A percentile compares a stretch with the other conserved stretches of the same genome.
Conservation (phyloP, 2,797 vertebrate species). For the Adrianichthys oophorus region DNA sequence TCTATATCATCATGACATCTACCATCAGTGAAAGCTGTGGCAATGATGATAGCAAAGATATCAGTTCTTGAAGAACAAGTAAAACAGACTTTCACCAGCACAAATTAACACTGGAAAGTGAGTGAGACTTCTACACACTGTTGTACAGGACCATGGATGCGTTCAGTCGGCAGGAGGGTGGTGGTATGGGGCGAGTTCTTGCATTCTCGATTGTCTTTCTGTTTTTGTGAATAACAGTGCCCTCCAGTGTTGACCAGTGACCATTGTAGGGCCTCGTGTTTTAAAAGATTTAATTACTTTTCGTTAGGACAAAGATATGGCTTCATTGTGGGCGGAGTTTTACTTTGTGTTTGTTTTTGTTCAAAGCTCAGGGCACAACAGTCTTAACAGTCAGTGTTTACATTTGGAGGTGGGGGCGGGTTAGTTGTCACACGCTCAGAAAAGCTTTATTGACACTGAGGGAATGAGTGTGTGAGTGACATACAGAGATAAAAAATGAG, state of each 20-base stretch:
- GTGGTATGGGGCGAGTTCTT: slow-evolving; percentile 30
- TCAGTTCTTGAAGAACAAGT: slow-evolving; percentile 66
- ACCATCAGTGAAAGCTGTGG: slow-evolving; percentile 62
- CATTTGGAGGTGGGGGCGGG: slow-evolving; percentile 15
- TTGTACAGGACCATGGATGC: slow-evolving; percentile 79
- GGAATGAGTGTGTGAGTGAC: slow-evolving; percentile 28
- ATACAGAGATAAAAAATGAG: slow-evolving; percentile 15
- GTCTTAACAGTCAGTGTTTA: slow-evolving; percentile 64
- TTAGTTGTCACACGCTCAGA: slow-evolving; percentile 18
- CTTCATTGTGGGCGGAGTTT: neutral
- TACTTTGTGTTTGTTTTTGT: slow-evolving; percentile 45
- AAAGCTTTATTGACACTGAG: slow-evolving; percentile 28
- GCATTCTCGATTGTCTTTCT: slow-evolving; percentile 84
- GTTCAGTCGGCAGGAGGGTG: slow-evolving; percentile 3
- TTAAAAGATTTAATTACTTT: slow-evolving; percentile 7
- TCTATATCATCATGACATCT: slow-evolving; percentile 75
- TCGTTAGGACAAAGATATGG: slow-evolving; percentile 15
- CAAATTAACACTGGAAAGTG: slow-evolving; percentile 88
- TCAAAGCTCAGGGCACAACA: slow-evolving; percentile 68
- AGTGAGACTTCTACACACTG: slow-evolving; percentile 83
- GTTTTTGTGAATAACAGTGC: slow-evolving; percentile 65
- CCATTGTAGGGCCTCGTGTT: slow-evolving; percentile 6
- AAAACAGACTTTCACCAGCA: slow-evolving; percentile 89
- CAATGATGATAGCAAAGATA: slow-evolving; percentile 66
- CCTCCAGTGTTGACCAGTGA: slow-evolving; percentile 52